phyloP scores from a whole-genome alignment of 2,888 invertebrate species.

The Thymelicus sylvestris region DNA sequence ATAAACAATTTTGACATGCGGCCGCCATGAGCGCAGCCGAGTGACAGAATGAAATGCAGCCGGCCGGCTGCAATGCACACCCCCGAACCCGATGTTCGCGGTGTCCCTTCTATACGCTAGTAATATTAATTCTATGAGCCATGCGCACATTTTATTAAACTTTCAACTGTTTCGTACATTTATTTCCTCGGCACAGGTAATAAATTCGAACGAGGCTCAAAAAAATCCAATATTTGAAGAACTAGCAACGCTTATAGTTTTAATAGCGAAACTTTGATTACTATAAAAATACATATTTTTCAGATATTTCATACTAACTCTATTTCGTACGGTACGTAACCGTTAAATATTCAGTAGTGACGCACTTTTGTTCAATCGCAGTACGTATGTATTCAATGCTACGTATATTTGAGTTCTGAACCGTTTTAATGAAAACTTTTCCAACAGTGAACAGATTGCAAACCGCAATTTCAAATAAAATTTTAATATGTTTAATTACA shows the following conservation, averaged over 20 bases:
- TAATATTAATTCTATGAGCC: too few relatives aligned
- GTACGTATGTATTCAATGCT: constrained; percentile 36
- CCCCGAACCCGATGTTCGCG: too few relatives aligned
- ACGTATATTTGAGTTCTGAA: constrained; percentile 39
- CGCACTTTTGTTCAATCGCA: background rate
- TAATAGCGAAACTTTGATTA: background rate
- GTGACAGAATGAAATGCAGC: too few relatives aligned
- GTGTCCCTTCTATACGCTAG: too few relatives aligned
- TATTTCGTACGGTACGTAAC: background rate
- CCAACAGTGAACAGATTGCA: constrained; percentile 55
- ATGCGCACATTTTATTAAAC: constrained; percentile 64
- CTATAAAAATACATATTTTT: background rate
- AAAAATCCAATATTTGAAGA: constrained; percentile 19
- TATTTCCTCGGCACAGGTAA: constrained; percentile 38
- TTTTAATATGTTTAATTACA: constrained; percentile 75
- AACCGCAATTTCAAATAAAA: constrained; percentile 68
- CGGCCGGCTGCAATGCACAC: too few relatives aligned
- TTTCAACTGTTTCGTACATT: constrained; percentile 50
- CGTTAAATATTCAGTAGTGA: background rate
- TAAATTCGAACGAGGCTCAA: constrained; percentile 18
- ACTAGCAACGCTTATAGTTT: background rate
- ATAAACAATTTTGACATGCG: too few relatives aligned
- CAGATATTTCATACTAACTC: background rate
- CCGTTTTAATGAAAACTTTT: constrained; percentile 53
- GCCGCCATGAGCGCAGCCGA: too few relatives aligned